A percentile compares a stretch with the other conserved stretches of the same genome.
Conservation (phyloP, 1,140 invertebrate species). For the Chironomus tepperi region DNA sequence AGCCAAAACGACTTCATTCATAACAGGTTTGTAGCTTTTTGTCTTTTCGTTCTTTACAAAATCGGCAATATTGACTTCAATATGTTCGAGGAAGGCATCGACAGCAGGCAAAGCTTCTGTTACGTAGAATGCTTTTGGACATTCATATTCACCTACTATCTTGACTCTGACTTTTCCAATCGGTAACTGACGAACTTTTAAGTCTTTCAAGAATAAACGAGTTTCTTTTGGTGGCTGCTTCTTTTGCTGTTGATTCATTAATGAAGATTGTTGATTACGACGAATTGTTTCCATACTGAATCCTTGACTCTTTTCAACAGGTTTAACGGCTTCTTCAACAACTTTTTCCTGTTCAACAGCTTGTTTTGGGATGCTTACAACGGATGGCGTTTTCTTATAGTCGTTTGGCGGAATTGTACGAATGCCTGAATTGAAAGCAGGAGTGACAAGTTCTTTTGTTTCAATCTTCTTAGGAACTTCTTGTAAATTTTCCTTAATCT, state of each 20-base stretch:
- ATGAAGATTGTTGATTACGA: not conserved
- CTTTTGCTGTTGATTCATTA: not conserved
- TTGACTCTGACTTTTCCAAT: not conserved
- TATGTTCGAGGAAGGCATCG: not conserved
- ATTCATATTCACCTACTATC: not conserved
- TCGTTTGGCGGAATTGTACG: not conserved
- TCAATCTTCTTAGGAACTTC: not conserved
- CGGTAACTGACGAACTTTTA: not conserved
- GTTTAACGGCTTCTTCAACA: not conserved
- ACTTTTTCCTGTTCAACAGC: not conserved
- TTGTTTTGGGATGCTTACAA: not conserved
- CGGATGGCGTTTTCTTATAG: not conserved
- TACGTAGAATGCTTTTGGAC: not conserved
- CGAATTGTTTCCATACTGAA: not conserved
- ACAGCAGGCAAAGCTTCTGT: not conserved
- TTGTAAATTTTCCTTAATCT: not conserved
- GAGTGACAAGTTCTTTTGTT: not conserved
- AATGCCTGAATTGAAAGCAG: not conserved
- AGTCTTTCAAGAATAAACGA: not conserved
- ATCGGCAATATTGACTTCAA: not conserved
- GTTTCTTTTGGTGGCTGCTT: not conserved
- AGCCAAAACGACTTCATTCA: not conserved
- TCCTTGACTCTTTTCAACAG: not conserved
- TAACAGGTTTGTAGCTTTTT: not conserved
- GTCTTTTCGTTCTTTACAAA: not conserved